Base-by-base conservation (phyloP, 2,888 invertebrate genomes). In the Netelia virgata region DNA sequence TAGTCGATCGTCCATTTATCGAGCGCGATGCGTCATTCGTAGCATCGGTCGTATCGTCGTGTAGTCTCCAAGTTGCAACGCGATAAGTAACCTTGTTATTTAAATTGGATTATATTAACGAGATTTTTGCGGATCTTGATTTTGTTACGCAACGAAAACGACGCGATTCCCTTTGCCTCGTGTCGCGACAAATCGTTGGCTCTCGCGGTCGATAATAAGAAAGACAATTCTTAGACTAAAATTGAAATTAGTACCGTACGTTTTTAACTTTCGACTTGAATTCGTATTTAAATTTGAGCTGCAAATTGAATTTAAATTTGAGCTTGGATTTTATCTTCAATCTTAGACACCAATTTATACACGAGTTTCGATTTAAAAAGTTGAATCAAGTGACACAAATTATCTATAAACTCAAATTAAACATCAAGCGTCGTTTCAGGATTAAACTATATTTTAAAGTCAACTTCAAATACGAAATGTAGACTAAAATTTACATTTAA, bases 31-130 rank as follows among this genome's bases (percentile, higher is more conserved):
- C 74, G 70, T 59, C 66, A 76, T 72, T 41, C 41, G n/a, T 14
- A 9, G 20, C 53, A 20, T 23, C 20, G 16, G 14, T 36, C 47
- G 69, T 9, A 18, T 57, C 57, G 64, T 70, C 36, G 14, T 23
- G 57, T 47, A 28, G 28, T 59, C 50, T 77, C 28, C 43, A 53
- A 66, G 53, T 53, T 28, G 74, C 53, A 18, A 43, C 70, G 66
- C 69, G 47, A 23, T 47, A n/a, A 57, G 85, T 89, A 90, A 90
- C 87, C 88, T 88, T 83, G 87, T 90, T 90, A 90, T 77, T 80
- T 86, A 83, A 88, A 90, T 90, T 89, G 84, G 87, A 90, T 90
- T 88, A 88, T 57, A 77, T 86, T 90, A 90, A 90, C 86, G 83
- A 86, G 89, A 90, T 90, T 88, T 28, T 81, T 70, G 76, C 63